Percentiles rank a stretch among this genome's conserved stretches.
phyloP scores from a whole-genome alignment of 2,797 vertebrate species.

The Sternarchorhynchus goeldii region DNA sequence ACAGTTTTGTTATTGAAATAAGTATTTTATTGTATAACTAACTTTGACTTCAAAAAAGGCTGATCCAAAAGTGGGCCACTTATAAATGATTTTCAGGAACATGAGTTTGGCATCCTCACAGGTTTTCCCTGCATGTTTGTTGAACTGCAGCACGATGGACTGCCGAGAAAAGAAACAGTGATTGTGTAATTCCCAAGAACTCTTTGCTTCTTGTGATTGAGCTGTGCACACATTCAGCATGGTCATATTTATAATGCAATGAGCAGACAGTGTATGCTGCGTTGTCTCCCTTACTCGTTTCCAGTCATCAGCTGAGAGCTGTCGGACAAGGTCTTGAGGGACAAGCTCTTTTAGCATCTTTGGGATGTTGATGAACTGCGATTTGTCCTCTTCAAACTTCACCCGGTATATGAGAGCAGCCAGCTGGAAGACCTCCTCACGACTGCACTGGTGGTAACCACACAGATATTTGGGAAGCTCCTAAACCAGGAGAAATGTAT shows the following conservation, averaged over 20 bases:
- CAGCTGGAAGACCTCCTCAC: conserved; percentile 92
- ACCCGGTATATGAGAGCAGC: conserved; percentile 94
- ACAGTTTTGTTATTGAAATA: too few relatives aligned
- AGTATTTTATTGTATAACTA: conserved; percentile 37
- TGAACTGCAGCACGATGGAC: conserved; percentile 94
- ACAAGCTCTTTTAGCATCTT: conserved; percentile 93
- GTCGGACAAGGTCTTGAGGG: conserved; percentile 91
- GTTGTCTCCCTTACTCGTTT: conserved; percentile 79
- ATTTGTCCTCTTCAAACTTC: conserved; percentile 96
- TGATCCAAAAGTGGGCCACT: conserved; percentile 97
- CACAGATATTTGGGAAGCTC: conserved; percentile 96
- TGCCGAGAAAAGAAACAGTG: conserved; percentile 59
- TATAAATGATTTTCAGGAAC: conserved; percentile 95
- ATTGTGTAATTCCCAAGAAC: neutral
- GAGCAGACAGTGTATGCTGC: neutral
- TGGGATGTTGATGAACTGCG: conserved; percentile 91
- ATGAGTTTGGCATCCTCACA: conserved; percentile 93
- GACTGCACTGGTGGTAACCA: conserved; percentile 94
- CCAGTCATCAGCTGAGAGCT: conserved; percentile 96
- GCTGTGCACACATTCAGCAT: neutral
- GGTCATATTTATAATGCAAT: neutral
- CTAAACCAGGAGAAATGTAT: conserved; percentile 63
- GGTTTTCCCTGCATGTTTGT: conserved; percentile 92
- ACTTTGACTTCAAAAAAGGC: conserved; percentile 99
- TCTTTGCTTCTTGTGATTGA: neutral